These are phyloP conservation scores for Hystrix brachyura DNA, from an alignment of 2,113 vertebrate species.

Conservation along the genomic window DNA sequence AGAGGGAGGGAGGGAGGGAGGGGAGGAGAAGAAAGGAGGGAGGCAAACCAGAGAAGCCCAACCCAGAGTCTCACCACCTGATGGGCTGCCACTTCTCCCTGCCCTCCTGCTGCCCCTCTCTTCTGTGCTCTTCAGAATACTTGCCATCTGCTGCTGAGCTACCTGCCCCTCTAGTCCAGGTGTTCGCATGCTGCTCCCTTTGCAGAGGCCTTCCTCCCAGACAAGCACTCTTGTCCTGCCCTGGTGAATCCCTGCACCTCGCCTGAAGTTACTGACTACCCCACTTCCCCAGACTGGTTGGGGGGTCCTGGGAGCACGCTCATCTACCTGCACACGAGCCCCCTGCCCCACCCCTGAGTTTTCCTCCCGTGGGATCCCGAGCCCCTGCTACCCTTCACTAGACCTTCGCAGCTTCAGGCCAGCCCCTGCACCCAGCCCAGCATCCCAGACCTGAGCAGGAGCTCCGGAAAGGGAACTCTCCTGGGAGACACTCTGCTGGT, in stretches of 20 bases:
- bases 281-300: fast-evolving
- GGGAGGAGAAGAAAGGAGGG: too few species aligned
- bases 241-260: fast-evolving
- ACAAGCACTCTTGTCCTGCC: background rate
- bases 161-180: background rate
- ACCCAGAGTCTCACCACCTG: background rate
- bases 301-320: background rate
- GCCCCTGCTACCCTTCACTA: background rate
- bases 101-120: fast-evolving
- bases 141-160: background rate
- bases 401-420: background rate
- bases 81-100: too few species aligned
- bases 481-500: fast-evolving
- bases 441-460: background rate
- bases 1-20: too few species aligned
- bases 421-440: background rate
- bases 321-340: fast-evolving
- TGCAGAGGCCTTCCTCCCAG: fast-evolving
- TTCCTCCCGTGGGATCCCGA: background rate
- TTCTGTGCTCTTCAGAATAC: fast-evolving
- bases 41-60: background rate
- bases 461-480: background rate
- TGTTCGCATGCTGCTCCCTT: background rate
- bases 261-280: background rate
- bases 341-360: fast-evolving